Evolutionary conservation across 1,140 invertebrate species (phyloP).

Genomic region (Dendrolimus punctatus): DNA sequence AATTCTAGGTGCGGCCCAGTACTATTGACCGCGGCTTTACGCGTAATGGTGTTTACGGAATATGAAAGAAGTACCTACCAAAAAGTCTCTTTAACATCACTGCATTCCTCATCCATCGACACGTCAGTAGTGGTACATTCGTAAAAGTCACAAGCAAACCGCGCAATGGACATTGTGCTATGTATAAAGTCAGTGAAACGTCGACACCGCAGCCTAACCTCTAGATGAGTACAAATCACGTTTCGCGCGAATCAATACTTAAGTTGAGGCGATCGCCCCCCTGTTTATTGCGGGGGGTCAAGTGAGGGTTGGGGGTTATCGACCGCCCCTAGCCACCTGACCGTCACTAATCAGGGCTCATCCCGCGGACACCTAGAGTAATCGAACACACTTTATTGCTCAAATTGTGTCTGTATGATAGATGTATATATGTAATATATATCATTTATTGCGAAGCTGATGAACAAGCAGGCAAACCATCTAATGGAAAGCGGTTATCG

Average conservation of each 20-base stretch:
- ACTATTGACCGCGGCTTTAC: too few species aligned
- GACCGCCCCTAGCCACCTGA: constrained; percentile 60
- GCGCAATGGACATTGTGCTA: constrained; percentile 6
- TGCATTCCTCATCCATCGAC: too few species aligned
- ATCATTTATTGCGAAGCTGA: too few species aligned
- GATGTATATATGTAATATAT: too few species aligned
- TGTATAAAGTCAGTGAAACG: constrained; percentile 15
- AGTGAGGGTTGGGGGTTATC: constrained; percentile 32
- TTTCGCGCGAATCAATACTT: constrained; percentile 71
- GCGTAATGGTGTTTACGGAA: too few species aligned
- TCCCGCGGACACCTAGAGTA: constrained; percentile 63
- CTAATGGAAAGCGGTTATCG: too few species aligned
- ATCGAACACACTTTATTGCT: constrained; percentile 48
- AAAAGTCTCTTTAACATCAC: too few species aligned
- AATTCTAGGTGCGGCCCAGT: too few species aligned
- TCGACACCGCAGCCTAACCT: constrained; percentile 32
- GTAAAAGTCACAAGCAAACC: too few species aligned
- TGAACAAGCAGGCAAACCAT: too few species aligned
- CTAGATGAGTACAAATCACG: constrained; percentile 70
- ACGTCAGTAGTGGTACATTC: too few species aligned
- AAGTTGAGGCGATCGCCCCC: constrained; percentile 66
- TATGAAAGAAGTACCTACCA: too few species aligned
- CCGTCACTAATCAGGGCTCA: constrained; percentile 68
- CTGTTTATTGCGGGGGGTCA: constrained; percentile 40
- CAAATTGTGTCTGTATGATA: constrained; percentile 8